phyloP scores from a whole-genome alignment of 2,888 invertebrate species.

The Plagodis pulveraria region DNA sequence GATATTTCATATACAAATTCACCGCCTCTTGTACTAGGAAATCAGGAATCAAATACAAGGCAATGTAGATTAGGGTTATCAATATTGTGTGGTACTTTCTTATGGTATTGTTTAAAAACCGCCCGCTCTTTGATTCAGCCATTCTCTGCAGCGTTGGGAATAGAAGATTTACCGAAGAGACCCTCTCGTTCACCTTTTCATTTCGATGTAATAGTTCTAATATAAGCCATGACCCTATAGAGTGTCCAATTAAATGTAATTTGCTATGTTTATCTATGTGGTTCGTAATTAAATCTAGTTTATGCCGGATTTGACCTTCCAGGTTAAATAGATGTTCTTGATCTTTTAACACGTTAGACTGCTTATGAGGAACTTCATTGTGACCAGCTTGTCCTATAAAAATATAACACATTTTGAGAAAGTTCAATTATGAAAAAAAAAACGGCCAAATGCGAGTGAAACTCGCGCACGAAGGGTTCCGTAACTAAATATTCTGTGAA shows the following conservation, averaged over 20 bases:
- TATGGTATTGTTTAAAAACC: conserved; percentile 86
- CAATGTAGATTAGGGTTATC: conserved; percentile 66
- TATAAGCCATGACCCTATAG: conserved; percentile 94
- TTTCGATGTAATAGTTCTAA: conserved; percentile 88
- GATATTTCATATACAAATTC: conserved; percentile 80
- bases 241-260: conserved; percentile 94
- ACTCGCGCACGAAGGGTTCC: too few relatives aligned
- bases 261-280: conserved; percentile 89
- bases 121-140: conserved; percentile 90
- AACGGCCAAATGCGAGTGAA: too few relatives aligned
- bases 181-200: conserved; percentile 77
- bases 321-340: conserved; percentile 89
- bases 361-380: conserved; percentile 72
- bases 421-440: too few relatives aligned
- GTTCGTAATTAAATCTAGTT: conserved; percentile 90
- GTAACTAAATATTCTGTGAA: too few relatives aligned
- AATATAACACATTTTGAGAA: neutral
- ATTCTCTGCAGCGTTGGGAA: conserved; percentile 96
- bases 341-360: conserved; percentile 75
- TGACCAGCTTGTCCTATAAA: conserved; percentile 92
- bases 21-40: conserved; percentile 79
- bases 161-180: conserved; percentile 89
- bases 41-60: conserved; percentile 80
- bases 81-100: conserved; percentile 60
- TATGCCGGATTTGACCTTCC: conserved; percentile 92